Evolutionary conservation across 2,888 invertebrate species (phyloP), one percentile per base, ranked within the genome.

Genomic region (Euclidia mi): DNA sequence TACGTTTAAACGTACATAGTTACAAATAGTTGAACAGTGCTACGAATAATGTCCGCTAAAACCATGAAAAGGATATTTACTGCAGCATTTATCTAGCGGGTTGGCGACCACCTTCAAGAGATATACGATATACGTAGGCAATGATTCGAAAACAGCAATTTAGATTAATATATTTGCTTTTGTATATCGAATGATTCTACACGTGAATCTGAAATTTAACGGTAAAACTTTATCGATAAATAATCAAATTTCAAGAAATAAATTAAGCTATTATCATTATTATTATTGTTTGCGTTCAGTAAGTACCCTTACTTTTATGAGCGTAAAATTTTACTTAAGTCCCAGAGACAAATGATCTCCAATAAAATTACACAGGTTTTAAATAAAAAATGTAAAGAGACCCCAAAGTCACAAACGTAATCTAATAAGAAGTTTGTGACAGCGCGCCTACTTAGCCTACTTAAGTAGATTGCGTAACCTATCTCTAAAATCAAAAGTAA

Each of bases 1-100:
- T 17, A 34, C 56, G 7, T 10, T 32, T 44, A 37, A 60, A 66
- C n/a, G n/a, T 62, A 64, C 56, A 46, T 56, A 7, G 14, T 2
- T 34, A 34, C 45, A 53, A 74, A 66, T 63, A 66, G 55, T 63
- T 47, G 55, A 58, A 79, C 71, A 81, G 67, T 71, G 58, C 72
- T 56, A 64, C 65, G 74, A 78, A 78, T 81, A 82, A 79, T 56
- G 77, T 71, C 74, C 65, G 75, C 72, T 80, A 56, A 77, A 79
- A 71, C 71, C 70, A 76, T 71, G 71, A 77, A 78, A 79, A 71
- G 77, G 70, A 76, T 76, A 82, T 84, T 82, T 82, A 82, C 72
- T 76, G 78, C 70, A 67, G 58, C 79, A 81, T 84, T 81, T 84
- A 80, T 81, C 78, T 81, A 73, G 60, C 56, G 66, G 65, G 70